These are phyloP conservation scores for Epinephelus cyanopodus DNA, from an alignment of 2,113 vertebrate species.

Conservation along the genomic window DNA sequence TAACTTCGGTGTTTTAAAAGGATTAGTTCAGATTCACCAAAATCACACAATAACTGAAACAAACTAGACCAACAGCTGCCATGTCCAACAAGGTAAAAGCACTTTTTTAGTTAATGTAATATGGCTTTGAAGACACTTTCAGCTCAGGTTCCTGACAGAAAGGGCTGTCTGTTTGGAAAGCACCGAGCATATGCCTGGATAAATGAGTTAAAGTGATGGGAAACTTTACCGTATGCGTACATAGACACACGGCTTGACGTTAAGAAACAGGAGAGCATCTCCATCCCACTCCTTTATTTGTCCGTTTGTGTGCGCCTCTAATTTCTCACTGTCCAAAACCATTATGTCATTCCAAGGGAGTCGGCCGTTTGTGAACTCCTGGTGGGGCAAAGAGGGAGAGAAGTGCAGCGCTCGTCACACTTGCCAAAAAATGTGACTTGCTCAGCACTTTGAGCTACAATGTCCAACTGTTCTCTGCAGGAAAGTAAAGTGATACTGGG, in stretches of 20 bases:
- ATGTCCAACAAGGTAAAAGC: too few relatives aligned
- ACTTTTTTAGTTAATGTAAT: too few relatives aligned
- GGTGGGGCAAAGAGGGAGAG: not conserved
- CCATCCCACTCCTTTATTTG: constrained; percentile 10
- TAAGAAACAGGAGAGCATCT: constrained; percentile 3
- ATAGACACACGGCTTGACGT: not conserved
- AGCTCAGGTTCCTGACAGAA: too few relatives aligned
- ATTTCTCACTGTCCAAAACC: constrained; percentile 19
- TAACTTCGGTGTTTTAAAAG: too few relatives aligned
- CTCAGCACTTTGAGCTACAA: constrained; percentile 50
- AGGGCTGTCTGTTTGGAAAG: too few relatives aligned
- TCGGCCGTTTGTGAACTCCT: constrained; percentile 3
- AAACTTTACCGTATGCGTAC: not conserved
- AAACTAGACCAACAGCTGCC: too few relatives aligned
- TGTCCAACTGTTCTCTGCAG: constrained; percentile 44
- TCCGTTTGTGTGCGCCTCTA: not conserved
- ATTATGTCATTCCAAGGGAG: constrained; percentile 20
- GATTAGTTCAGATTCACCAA: too few relatives aligned
- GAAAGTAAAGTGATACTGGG: constrained; percentile 19
- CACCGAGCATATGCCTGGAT: too few relatives aligned
- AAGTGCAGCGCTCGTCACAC: not conserved
- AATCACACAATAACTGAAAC: too few relatives aligned
- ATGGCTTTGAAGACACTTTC: too few relatives aligned
- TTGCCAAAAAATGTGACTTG: constrained; percentile 27
- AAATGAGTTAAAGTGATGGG: constrained; percentile 2